Base-by-base conservation (phyloP, 2,797 vertebrate species). In the Hafferia zeledoni region DNA sequence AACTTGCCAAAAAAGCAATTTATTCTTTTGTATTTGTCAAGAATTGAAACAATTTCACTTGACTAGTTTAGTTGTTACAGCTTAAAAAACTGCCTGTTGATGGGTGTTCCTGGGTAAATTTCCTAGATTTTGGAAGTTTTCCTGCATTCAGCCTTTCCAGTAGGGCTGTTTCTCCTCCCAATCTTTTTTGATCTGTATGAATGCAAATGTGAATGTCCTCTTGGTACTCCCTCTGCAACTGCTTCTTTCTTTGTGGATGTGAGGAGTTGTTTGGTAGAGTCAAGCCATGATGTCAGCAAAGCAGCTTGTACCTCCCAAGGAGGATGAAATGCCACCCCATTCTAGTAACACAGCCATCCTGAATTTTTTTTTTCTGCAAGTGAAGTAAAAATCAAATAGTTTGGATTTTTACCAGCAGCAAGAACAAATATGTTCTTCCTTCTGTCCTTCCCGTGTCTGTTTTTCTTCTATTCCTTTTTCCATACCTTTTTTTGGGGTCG, bases 401-500 rank as follows among this genome's bases (percentile, higher is more conserved):
- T 90, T 92, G 95, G 82, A 90, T 79, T 95, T 92, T 84, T 92
- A 92, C 87, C 89, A 95, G 55, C 78, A 85, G 57, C 76, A 60
- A 76, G 96, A 94, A 68, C 86, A 96, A 95, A 92, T 84, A 94
- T 79, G 67, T 80, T 96, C 59, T 96, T 97, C 92, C 89, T 96
- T 96, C 96, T 97, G 93, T 92, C 86, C 70, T 90, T 96, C 37
- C 39, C 6, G 0, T 3, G 14, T 47, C 74, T 93, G 65, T 85
- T 93, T 97, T 84, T 59, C 70, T 89, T 86, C 91, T 63, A 19
- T 77, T 94, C 56, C 41, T 87, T 94, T 75, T 65, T 76, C 80
- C 0, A 0, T 83, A 64, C 37, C 37, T 61, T 72, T 74, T 53
- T 63, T 82, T 57, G 37, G 39, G 12, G 27, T 52, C 5, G 24